A percentile compares a stretch with the other conserved stretches of the same genome.
Evolutionary conservation across 2,888 invertebrate genomes (phyloP).

Genomic region (Xestoiulus laeticollis): DNA sequence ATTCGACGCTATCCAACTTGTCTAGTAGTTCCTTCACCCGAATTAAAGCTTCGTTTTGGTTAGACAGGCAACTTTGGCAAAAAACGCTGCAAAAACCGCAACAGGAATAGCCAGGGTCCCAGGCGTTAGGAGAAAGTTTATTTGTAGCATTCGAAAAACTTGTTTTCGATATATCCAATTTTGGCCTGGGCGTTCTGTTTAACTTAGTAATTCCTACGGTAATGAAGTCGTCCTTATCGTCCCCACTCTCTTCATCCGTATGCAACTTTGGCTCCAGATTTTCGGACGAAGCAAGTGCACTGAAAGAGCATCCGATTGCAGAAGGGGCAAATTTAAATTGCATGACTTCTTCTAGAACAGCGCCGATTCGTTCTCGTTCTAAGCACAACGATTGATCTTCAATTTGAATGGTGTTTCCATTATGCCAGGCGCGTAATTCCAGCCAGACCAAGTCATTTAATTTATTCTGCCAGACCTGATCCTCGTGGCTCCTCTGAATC

Average conservation of each 20-base stretch:
- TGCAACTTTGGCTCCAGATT: background rate
- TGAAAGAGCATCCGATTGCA: constrained; percentile 53
- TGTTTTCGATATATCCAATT: background rate
- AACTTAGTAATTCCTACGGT: background rate
- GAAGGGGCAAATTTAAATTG: constrained; percentile 72
- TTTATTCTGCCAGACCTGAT: constrained; percentile 87
- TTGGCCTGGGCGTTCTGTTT: background rate
- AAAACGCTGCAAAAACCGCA: constrained; percentile 66
- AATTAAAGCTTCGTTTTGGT: constrained; percentile 77
- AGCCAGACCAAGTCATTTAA: constrained; percentile 91
- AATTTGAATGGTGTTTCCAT: constrained; percentile 77
- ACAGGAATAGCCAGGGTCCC: constrained; percentile 44
- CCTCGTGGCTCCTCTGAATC: constrained; percentile 75
- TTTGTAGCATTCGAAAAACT: background rate
- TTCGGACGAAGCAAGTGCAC: background rate
- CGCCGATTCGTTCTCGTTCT: constrained; percentile 76
- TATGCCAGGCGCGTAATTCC: constrained; percentile 85
- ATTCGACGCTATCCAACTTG: constrained; percentile 78
- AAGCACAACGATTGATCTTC: constrained; percentile 81
- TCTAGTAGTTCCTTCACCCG: constrained; percentile 78
- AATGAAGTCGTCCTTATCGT: background rate
- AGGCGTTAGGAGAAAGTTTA: background rate
- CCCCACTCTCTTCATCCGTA: background rate
- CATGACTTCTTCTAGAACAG: constrained; percentile 78
- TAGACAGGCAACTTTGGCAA: constrained; percentile 75